phyloP scores from a whole-genome alignment of 2,113 vertebrate genomes.

The Gavia stellata region DNA sequence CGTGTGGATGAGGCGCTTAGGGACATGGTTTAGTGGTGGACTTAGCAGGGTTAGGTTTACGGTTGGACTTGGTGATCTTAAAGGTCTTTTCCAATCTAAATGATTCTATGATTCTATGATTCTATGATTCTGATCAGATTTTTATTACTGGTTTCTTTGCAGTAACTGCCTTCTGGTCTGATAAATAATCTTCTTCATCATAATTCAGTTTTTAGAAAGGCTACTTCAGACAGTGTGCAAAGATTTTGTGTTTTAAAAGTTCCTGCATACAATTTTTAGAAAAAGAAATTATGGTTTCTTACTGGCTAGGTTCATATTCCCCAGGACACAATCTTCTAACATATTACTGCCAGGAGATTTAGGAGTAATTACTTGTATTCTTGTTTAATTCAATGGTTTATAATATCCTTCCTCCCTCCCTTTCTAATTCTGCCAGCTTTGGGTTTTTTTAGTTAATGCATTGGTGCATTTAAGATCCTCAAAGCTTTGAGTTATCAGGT shows the following conservation, averaged over 20 bases:
- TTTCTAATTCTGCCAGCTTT: not conserved
- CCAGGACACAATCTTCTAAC: not conserved
- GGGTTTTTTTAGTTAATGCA: not conserved
- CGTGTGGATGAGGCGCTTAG: rapidly evolving
- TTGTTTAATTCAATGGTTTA: not conserved
- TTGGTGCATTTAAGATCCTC: not conserved
- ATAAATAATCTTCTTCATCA: not conserved
- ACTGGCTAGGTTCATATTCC: not conserved
- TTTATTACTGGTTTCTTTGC: not conserved
- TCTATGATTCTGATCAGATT: not conserved
- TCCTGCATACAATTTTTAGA: not conserved
- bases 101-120: no score
- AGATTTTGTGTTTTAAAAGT: not conserved
- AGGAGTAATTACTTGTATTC: not conserved
- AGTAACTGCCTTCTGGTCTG: not conserved
- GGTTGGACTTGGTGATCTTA: not conserved
- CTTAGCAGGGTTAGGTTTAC: not conserved
- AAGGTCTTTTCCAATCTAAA: not conserved
- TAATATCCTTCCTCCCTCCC: not conserved
- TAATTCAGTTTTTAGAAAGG: not conserved
- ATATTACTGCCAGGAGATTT: not conserved
- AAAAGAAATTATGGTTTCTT: not conserved
- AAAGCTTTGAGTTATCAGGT: not conserved
- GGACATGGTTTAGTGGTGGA: not conserved
- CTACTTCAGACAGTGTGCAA: not conserved